A percentile compares a stretch with the other conserved stretches of the same genome.
phyloP scores from a whole-genome alignment of 1,140 invertebrate genomes.

The Diorhabda carinulata region DNA sequence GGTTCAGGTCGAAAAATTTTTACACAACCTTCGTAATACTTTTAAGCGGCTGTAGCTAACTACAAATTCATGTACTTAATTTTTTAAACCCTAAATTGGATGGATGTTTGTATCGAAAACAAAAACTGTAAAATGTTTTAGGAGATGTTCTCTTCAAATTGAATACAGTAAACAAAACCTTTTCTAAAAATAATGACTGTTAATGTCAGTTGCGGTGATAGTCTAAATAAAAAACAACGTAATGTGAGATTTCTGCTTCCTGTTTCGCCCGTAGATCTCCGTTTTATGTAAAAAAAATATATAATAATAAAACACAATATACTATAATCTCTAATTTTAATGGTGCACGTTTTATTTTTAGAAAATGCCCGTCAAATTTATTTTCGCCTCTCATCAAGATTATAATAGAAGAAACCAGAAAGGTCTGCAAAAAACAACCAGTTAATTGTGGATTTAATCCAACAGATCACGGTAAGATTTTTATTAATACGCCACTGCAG shows the following conservation, averaged over 20 bases:
- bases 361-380: slow-evolving; percentile 64
- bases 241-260: not conserved
- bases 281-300: not conserved
- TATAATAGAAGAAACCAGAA: slow-evolving; percentile 61
- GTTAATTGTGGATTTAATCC: slow-evolving; percentile 57
- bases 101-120: not conserved
- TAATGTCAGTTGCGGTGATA: not conserved
- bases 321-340: not conserved
- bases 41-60: too few relatives aligned
- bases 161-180: not conserved
- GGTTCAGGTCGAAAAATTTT: too few relatives aligned
- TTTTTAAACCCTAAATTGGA: not conserved
- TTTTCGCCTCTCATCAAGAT: slow-evolving; percentile 60
- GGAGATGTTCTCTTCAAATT: not conserved
- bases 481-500: too few relatives aligned
- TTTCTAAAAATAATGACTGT: not conserved
- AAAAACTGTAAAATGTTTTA: too few relatives aligned
- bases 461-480: slow-evolving; percentile 54
- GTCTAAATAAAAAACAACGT: not conserved
- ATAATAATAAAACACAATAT: too few relatives aligned
- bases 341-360: slow-evolving; percentile 49
- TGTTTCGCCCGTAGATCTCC: not conserved
- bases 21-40: too few relatives aligned
- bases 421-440: slow-evolving; percentile 59
- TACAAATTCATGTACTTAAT: too few relatives aligned